Conservation (phyloP, 2,113 vertebrate genomes). For the Capricornis sumatraensis region DNA sequence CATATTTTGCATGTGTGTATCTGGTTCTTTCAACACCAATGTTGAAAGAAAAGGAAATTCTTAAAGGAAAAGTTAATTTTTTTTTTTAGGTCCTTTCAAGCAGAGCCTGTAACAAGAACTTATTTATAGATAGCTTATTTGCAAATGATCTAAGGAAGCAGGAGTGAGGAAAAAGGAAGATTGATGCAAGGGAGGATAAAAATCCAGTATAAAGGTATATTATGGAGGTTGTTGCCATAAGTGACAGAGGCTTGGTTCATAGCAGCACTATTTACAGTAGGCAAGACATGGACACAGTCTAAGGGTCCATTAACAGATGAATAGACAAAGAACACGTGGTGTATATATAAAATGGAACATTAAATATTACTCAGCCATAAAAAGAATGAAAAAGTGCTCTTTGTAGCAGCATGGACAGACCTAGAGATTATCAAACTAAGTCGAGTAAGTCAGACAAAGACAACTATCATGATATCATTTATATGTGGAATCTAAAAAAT, state of each 20-base stretch:
- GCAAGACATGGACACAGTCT: neutral
- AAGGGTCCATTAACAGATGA: neutral
- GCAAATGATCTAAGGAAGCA: neutral
- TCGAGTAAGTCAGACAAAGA: neutral
- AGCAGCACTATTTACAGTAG: neutral
- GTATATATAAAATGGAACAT: neutral
- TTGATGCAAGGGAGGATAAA: neutral
- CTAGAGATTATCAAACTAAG: neutral
- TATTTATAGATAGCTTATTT: neutral
- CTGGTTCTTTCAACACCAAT: neutral
- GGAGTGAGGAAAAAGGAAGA: neutral
- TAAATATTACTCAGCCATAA: neutral
- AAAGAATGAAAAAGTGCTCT: neutral
- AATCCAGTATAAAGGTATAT: neutral
- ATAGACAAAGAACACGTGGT: neutral
- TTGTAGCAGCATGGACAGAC: neutral
- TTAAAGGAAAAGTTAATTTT: neutral
- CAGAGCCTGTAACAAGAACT: neutral
- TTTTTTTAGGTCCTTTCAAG: neutral
- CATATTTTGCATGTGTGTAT: neutral
- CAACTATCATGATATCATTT: neutral
- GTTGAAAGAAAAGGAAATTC: neutral
- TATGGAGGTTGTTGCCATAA: neutral
- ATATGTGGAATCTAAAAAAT: neutral
- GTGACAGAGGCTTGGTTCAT: neutral